Conservation (phyloP, 2,797 vertebrate species). For the Zenarchopterus dispar region DNA sequence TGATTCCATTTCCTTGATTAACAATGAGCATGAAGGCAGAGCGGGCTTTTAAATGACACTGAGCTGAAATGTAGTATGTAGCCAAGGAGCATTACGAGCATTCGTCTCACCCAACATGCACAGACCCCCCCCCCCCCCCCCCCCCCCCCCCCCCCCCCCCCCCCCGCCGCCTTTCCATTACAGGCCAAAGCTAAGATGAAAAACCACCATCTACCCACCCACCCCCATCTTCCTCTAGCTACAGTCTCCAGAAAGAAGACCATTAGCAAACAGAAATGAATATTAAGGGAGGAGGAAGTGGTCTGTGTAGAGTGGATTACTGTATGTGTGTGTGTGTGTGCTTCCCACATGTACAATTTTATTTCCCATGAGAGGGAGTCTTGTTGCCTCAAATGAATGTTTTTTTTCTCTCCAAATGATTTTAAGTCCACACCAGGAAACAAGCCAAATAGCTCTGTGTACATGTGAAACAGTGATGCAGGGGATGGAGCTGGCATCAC, state of each 20-base stretch:
- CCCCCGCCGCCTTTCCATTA: conserved; percentile 64
- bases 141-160: conserved; percentile 18
- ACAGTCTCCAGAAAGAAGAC: conserved; percentile 50
- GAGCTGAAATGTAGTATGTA: conserved; percentile 64
- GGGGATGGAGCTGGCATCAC: conserved; percentile 27
- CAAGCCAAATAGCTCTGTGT: conserved; percentile 45
- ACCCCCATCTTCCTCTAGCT: conserved; percentile 46
- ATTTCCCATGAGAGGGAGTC: conserved; percentile 44
- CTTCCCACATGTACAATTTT: conserved; percentile 11
- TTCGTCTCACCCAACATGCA: conserved; percentile 63
- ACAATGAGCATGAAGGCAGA: conserved; percentile 40
- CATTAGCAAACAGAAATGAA: conserved; percentile 70
- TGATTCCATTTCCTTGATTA: conserved; percentile 65
- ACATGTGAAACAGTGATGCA: conserved; percentile 42
- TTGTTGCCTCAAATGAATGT: conserved; percentile 61
- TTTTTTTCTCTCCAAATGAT: conserved; percentile 49
- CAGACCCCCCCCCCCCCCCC: conserved; percentile 14
- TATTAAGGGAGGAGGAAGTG: conserved; percentile 44
- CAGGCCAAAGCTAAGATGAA: conserved; percentile 56
- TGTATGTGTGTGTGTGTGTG: conserved; percentile 22
- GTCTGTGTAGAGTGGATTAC: conserved; percentile 36
- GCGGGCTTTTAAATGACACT: conserved; percentile 68
- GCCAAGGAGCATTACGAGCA: conserved; percentile 69
- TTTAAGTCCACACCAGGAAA: conserved; percentile 50
- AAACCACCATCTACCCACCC: conserved; percentile 54